Conservation (phyloP, 2,113 vertebrate species). For the Ivindomyrus marchei region DNA sequence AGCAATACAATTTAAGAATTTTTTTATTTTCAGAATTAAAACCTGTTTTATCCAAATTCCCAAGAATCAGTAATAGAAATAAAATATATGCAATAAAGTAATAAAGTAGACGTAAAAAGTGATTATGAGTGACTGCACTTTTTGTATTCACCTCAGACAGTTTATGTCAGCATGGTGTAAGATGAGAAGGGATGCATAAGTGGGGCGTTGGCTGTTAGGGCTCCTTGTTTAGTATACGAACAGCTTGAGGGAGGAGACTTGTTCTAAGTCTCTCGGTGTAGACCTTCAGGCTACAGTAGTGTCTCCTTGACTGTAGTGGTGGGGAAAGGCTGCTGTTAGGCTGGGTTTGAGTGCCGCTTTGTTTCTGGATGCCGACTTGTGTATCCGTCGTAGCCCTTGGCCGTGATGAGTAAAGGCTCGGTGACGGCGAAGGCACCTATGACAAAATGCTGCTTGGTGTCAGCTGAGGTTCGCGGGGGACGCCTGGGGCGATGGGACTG, state of each 20-base stretch:
- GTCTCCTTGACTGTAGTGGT: neutral
- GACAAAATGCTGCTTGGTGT: neutral
- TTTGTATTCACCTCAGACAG: neutral
- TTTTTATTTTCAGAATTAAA: no score
- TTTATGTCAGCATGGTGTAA: neutral
- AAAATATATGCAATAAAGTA: neutral
- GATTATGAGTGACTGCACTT: neutral
- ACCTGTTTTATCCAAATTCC: no score
- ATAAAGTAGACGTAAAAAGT: neutral
- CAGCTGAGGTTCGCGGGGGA: neutral
- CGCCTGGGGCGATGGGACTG: neutral
- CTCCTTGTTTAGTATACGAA: neutral
- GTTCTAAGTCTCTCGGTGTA: neutral
- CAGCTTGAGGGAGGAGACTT: neutral
- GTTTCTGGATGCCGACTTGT: neutral
- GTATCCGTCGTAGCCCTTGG: neutral
- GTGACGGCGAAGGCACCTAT: neutral
- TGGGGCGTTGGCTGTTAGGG: neutral
- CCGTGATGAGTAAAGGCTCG: neutral
- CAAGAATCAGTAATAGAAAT: neutral
- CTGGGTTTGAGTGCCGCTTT: neutral
- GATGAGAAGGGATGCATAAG: neutral
- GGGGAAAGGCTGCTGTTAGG: neutral
- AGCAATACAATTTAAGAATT: no score
- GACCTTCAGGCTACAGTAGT: neutral